Conservation (phyloP, 2,797 vertebrate genomes). For the Danio tinwini region DNA sequence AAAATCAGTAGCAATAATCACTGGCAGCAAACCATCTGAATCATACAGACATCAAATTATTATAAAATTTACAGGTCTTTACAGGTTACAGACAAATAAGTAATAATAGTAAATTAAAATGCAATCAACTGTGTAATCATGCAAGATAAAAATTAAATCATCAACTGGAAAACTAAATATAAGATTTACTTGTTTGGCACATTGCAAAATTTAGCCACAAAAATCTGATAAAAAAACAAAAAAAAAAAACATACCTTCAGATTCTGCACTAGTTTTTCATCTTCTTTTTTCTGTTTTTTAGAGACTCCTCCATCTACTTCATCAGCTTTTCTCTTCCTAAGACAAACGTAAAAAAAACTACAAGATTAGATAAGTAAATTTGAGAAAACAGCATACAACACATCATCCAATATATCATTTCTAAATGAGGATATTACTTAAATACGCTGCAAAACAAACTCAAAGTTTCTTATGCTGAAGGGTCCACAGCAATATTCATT, state of each 20-base stretch:
- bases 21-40: not conserved
- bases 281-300: slow-evolving; percentile 92
- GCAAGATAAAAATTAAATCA: not conserved
- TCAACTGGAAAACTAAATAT: not conserved
- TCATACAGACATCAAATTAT: not conserved
- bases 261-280: slow-evolving; percentile 87
- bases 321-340: slow-evolving; percentile 90
- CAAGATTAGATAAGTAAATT: not conserved
- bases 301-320: slow-evolving; percentile 80
- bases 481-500: not conserved
- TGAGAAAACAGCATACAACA: not conserved
- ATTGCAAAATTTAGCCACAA: not conserved
- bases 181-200: not conserved
- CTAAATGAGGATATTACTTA: not conserved
- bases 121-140: not conserved
- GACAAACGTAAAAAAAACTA: slow-evolving; percentile 32
- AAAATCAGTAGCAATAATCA: not conserved
- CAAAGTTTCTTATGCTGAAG: not conserved
- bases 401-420: not conserved
- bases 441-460: not conserved
- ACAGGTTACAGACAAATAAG: not conserved
- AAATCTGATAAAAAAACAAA: slow-evolving; percentile 9
- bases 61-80: not conserved
- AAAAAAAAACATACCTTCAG: slow-evolving; percentile 94
- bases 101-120: not conserved